Percentiles rank a stretch among this genome's conserved stretches.
Conservation (phyloP, 2,113 vertebrate species). For the Burhinus bistriatus region DNA sequence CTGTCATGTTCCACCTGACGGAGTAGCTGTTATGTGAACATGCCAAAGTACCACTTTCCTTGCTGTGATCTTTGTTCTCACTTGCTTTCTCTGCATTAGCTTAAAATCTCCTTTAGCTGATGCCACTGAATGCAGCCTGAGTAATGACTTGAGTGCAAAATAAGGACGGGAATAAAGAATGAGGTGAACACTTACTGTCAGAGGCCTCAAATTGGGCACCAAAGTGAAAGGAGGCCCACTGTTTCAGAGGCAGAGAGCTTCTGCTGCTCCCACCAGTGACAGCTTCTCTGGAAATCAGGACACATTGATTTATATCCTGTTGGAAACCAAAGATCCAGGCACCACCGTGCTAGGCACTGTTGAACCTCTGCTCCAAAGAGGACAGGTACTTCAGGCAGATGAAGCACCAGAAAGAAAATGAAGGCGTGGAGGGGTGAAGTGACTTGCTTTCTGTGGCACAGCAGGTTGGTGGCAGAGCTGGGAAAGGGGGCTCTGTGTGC, state of each 20-base stretch:
- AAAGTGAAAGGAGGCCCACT: background rate
- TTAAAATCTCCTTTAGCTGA: conserved; percentile 32
- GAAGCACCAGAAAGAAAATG: background rate
- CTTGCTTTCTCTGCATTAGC: conserved; percentile 47
- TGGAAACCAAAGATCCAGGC: background rate
- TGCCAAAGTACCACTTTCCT: conserved; percentile 37
- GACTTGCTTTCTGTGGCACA: background rate
- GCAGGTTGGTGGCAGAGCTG: rapidly evolving
- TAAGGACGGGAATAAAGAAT: conserved; percentile 28
- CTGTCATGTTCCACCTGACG: conserved; percentile 57
- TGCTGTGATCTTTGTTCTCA: conserved; percentile 47
- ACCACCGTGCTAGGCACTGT: background rate
- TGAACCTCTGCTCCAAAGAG: background rate
- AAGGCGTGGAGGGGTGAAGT: background rate
- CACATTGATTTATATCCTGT: background rate
- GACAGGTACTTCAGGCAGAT: background rate
- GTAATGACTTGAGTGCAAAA: conserved; percentile 49
- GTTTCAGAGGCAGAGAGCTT: background rate
- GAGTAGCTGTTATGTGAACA: conserved; percentile 63
- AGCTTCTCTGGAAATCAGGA: background rate
- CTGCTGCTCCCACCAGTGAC: background rate
- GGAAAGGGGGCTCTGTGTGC: background rate
- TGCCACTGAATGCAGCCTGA: conserved; percentile 22
- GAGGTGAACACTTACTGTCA: conserved; percentile 21
- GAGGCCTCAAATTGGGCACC: background rate